A percentile compares a stretch with the other conserved stretches of the same genome.
phyloP scores from a whole-genome alignment of 2,888 invertebrate species.

The Eugnorisma glareosa region DNA sequence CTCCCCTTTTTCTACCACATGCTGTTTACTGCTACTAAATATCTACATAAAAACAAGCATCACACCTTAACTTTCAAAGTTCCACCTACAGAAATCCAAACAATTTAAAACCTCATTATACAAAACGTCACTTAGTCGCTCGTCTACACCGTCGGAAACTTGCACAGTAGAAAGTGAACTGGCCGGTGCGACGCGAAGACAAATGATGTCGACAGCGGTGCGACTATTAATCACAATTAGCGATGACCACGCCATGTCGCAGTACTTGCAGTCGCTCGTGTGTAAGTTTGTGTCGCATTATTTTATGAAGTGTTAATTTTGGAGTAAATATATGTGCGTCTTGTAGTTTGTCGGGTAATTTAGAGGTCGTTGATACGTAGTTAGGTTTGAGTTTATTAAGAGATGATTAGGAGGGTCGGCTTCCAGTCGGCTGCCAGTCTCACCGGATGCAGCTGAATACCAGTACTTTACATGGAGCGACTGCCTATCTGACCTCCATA shows the following conservation, averaged over 20 bases:
- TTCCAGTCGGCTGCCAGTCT: background rate
- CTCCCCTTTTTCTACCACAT: background rate
- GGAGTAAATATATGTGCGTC: conserved; percentile 49
- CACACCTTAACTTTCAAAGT: background rate
- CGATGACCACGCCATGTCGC: conserved; percentile 73
- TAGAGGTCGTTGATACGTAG: conserved; percentile 18
- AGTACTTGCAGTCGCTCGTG: conserved; percentile 62
- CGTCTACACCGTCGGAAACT: conserved; percentile 70
- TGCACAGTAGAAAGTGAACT: conserved; percentile 83
- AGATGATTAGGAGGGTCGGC: background rate
- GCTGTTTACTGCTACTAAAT: background rate
- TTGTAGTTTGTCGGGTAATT: conserved; percentile 43
- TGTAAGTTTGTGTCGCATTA: conserved; percentile 70
- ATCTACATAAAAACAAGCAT: background rate
- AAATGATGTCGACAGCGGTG: conserved; percentile 82
- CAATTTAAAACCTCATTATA: conserved; percentile 41
- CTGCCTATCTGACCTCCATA: background rate
- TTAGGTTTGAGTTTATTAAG: conserved; percentile 6
- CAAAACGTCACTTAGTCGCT: conserved; percentile 58
- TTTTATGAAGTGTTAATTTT: conserved; percentile 69
- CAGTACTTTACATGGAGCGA: too few relatives aligned
- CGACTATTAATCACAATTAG: conserved; percentile 88
- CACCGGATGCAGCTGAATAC: background rate
- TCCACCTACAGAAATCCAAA: conserved; percentile 25
- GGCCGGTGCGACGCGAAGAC: conserved; percentile 81